A percentile compares a stretch with the other conserved stretches of the same genome.
These are phyloP conservation scores for Hoplostethus atlanticus DNA, from an alignment of 2,797 vertebrate species.

Conservation along the genomic window DNA sequence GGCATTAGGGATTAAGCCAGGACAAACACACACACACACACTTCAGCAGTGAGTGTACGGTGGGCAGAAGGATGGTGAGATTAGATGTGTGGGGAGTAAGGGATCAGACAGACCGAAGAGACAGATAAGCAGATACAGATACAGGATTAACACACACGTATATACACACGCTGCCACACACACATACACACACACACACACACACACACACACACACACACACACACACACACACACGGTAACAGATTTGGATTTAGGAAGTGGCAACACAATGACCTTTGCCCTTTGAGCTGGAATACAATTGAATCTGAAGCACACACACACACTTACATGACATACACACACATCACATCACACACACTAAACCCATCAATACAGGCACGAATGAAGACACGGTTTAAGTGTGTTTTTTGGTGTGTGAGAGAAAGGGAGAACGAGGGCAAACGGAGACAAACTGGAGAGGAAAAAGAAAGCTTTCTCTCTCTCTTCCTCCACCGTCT, in stretches of 20 bases:
- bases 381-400: not conserved
- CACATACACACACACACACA: conserved; percentile 34
- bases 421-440: conserved; percentile 3
- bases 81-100: conserved; percentile 67
- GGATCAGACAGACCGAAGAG: conserved; percentile 70
- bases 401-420: not conserved
- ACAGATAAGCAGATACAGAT: conserved; percentile 72
- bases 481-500: conserved; percentile 57
- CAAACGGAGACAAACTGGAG: conserved; percentile 28
- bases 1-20: conserved; percentile 32
- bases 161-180: not conserved
- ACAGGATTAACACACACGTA: conserved; percentile 62
- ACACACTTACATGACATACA: not conserved
- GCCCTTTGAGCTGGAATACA: conserved; percentile 30
- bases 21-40: conserved; percentile 5
- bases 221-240: conserved; percentile 27
- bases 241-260: conserved; percentile 32
- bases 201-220: conserved; percentile 23
- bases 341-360: not conserved
- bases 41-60: conserved; percentile 4
- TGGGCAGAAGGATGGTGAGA: conserved; percentile 57
- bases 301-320: conserved; percentile 21
- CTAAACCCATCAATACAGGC: conserved; percentile 1
- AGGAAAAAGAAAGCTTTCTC: conserved; percentile 9
- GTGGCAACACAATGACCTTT: conserved; percentile 45